Base-by-base conservation (phyloP, 1,140 invertebrate species). In the Listronotus bonariensis region DNA sequence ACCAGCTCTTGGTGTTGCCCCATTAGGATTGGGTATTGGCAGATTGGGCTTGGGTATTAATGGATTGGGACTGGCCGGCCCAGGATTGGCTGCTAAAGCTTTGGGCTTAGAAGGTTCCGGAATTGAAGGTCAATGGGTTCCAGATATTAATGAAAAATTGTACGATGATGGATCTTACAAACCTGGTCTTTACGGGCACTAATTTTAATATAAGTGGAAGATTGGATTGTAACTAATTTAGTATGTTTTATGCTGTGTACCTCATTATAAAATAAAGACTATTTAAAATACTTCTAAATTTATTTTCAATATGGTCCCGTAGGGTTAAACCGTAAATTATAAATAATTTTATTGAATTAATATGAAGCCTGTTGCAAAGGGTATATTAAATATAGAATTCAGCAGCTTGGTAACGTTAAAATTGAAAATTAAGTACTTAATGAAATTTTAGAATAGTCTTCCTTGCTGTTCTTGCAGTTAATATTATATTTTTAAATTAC, bases 91-190 rank as follows among this genome's bases (percentile, higher is more conserved):
- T 32, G 58, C 59, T 14, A 59, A 52, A 36, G 52, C 53, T 38
- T 68, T 59, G 38, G 66, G 60, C 56, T 64, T 72, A 15, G 65
- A 48, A 41, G 71, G 71, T 34, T 69, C 69, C n/a, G 70, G 70
- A 62, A 58, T 68, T 31, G 72, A 74, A 62, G 72, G 72, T 48
- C 70, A 71, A 71, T 74, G 56, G 45, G 53, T 72, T 36, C 72
- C 70, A 7, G 71, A 72, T 38, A 57, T 64, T 42, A 72, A 57
- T 42, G 72, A 74, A 51, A 61, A 68, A 49, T 68, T 72, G 54
- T 65, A 74, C 62, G 72, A 74, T 68, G 72, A 74, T 61, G 72
- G 72, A 5, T 72, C 70, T 45, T 74, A 72, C 67, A 74, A 68
- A 67, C 71, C 71, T n/a, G 32, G 49, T 11, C 32, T 71, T 8